Base-by-base conservation (phyloP, 2,797 vertebrate genomes). In the Benthosema pterotum region DNA sequence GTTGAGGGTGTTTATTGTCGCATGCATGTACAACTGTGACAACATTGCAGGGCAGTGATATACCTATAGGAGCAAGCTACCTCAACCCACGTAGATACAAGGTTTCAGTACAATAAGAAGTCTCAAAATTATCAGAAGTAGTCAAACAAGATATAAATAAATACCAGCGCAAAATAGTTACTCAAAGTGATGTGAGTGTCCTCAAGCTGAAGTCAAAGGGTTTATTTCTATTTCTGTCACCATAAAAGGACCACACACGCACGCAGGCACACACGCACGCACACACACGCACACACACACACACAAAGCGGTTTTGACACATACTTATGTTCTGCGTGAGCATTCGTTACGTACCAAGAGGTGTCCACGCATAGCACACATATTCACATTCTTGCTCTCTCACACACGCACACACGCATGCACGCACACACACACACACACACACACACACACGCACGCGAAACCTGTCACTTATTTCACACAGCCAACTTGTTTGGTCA, bases 191-290 rank as follows among this genome's bases (percentile, higher is more conserved):
- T 77, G 69, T 67, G 28, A 25, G 53, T 43, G 28, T 52, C 65
- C 71, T 51, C 32, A 38, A 47, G 64, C 17, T 38, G n/a, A 22
- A 49, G 51, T 25, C 42, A 3, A 16, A 1, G 54, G 25, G 46
- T 65, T 64, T 45, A 46, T 67, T 69, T 77, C 57, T 57, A 54
- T 11, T 45, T 50, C 48, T 66, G 32, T 55, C 28, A 58, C 77
- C 67, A 42, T 83, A 84, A 83, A 77, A 85, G 75, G 88, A 89
- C 88, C 74, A 79, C 77, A 71, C 77, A 79, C 76, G 74, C 28
- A 57, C 54, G 63, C 50, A 16, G 47, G 60, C 54, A 28, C 19
- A 52, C 67, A 22, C 19, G 2, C 13, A 2, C 18, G 5, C 17
- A 19, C 49, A 22, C 15, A 51, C 15, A 46, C 55, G 47, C 43